These are phyloP conservation scores for Strigamia crassipes DNA, from an alignment of 2,888 invertebrate species.

Conservation along the genomic window DNA sequence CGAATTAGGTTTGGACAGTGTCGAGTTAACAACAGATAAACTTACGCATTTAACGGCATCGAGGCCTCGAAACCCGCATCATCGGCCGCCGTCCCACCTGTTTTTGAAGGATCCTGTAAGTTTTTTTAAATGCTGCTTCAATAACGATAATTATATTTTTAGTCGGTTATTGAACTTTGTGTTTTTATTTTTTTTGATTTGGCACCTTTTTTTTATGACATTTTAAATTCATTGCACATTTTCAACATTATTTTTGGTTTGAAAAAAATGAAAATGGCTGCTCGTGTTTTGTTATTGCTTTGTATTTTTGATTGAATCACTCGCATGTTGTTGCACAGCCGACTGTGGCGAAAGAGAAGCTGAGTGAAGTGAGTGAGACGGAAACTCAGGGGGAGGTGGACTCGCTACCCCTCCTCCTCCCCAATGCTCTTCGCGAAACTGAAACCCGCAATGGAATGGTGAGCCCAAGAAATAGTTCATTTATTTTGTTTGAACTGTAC, in stretches of 20 bases:
- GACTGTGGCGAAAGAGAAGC: background rate
- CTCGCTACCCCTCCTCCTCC: background rate
- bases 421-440: background rate
- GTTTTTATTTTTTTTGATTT: background rate
- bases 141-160: background rate
- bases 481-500: background rate
- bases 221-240: background rate
- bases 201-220: background rate
- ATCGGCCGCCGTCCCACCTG: constrained; percentile 68
- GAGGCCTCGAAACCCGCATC: constrained; percentile 68
- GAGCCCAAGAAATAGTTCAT: constrained; percentile 10
- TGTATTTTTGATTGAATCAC: constrained; percentile 10
- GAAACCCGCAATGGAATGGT: constrained; percentile 2
- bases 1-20: constrained; percentile 54
- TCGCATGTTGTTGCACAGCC: constrained; percentile 6
- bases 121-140: background rate
- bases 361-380: constrained; percentile 2
- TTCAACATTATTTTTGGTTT: background rate
- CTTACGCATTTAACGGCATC: constrained; percentile 58
- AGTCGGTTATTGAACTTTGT: background rate
- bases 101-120: constrained; percentile 57
- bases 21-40: constrained; percentile 56
- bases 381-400: background rate
- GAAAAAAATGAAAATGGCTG: background rate
- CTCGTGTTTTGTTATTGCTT: constrained; percentile 10